Evolutionary conservation across 2,888 invertebrate species (phyloP).

Genomic region (Prenolepis imparis): DNA sequence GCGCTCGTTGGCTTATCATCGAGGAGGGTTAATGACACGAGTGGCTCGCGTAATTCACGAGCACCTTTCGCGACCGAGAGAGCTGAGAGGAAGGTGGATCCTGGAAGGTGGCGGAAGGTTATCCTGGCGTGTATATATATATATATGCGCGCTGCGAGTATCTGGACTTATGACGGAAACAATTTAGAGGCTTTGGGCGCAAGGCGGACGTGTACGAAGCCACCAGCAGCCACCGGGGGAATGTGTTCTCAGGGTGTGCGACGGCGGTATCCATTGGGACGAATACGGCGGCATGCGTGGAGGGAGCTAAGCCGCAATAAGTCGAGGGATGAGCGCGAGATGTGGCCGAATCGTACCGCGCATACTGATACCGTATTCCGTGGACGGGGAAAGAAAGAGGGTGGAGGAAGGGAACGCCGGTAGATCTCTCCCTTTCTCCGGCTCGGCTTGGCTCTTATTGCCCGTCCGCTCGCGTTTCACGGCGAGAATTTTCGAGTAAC

Average conservation of each 20-base stretch:
- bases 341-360: constrained; percentile 86
- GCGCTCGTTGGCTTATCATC: constrained; percentile 69
- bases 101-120: constrained; percentile 77
- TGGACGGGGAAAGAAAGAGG: constrained; percentile 63
- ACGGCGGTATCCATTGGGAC: constrained; percentile 66
- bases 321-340: constrained; percentile 86
- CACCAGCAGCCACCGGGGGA: constrained; percentile 56
- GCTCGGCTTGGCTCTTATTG: constrained; percentile 6
- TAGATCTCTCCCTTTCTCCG: constrained; percentile 32
- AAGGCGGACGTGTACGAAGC: constrained; percentile 74
- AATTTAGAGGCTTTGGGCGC: constrained; percentile 85
- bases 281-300: constrained; percentile 70
- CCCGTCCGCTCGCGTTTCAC: constrained; percentile 49
- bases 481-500: constrained; percentile 72
- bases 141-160: constrained; percentile 83
- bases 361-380: constrained; percentile 85
- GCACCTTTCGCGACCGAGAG: constrained; percentile 67
- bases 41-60: constrained; percentile 81
- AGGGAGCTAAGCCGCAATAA: constrained; percentile 85
- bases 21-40: constrained; percentile 80
- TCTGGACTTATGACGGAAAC: constrained; percentile 86
- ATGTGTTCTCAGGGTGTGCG: constrained; percentile 69
- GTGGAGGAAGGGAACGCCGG: constrained; percentile 30
- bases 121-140: constrained; percentile 74
- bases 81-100: constrained; percentile 53